Conservation (phyloP, 53 echinoderm and acorn worm genomes). For the Henricia sp. region DNA sequence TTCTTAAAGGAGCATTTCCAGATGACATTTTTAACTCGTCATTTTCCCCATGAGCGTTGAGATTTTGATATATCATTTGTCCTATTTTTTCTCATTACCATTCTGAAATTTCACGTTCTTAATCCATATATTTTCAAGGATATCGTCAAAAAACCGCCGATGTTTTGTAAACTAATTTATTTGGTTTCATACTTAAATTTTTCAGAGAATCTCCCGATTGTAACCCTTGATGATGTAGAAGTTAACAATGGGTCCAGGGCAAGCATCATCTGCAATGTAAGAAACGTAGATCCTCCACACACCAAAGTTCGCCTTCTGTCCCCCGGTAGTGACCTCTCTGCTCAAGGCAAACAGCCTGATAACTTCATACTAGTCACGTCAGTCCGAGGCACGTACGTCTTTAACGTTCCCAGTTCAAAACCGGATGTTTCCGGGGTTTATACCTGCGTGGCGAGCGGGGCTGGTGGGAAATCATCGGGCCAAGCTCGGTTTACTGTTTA, state of each 20-base stretch:
- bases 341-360: neutral
- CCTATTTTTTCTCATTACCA: too few species aligned
- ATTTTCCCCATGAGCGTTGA: too few species aligned
- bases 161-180: too few species aligned
- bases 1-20: too few species aligned
- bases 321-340: neutral
- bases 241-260: conserved; percentile 26
- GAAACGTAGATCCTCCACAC: conserved; percentile 48
- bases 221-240: conserved; percentile 24
- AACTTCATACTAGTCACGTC: neutral
- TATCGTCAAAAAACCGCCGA: too few species aligned
- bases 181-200: too few species aligned
- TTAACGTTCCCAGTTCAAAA: conserved; percentile 12
- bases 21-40: too few species aligned
- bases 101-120: too few species aligned
- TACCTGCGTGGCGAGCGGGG: conserved; percentile 66
- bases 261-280: conserved; percentile 45
- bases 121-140: too few species aligned
- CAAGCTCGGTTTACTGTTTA: conserved; percentile 46
- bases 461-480: conserved; percentile 39
- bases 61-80: too few species aligned
- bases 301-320: conserved; percentile 32
- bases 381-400: neutral
- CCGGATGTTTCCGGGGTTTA: conserved; percentile 60
- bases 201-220: conserved; percentile 70